Conservation (phyloP, 92 coral and sea anemone species). For the Diadumene lineata region DNA sequence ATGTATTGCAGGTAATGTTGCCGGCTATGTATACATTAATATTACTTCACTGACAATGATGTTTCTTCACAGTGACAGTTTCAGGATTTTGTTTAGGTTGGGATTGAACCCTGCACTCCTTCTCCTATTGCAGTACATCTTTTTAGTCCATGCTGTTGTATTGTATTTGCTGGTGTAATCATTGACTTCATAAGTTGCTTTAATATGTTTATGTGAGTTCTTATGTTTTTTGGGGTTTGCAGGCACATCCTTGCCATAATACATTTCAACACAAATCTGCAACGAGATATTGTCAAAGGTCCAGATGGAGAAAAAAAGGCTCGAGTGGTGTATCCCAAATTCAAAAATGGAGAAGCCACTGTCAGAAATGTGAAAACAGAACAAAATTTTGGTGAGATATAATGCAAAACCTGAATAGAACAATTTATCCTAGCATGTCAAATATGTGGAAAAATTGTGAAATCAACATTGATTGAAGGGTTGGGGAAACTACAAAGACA, state of each 20-base stretch:
- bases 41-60: background rate
- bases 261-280: slow-evolving; percentile 7
- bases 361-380: slow-evolving; percentile 38
- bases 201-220: background rate
- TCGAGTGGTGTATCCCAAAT: slow-evolving; percentile 31
- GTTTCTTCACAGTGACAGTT: background rate
- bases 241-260: slow-evolving; percentile 10
- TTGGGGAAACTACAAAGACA: no score
- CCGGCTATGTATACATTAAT: background rate
- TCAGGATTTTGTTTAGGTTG: background rate
- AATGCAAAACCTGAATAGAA: no score
- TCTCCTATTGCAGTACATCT: no score
- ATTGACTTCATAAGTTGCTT: background rate
- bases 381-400: slow-evolving; percentile 45
- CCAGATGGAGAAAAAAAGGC: slow-evolving; percentile 29
- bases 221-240: background rate
- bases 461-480: background rate
- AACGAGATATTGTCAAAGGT: slow-evolving; percentile 2
- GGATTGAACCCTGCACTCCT: no score
- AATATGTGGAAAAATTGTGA: background rate
- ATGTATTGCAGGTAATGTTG: slow-evolving; percentile 45
- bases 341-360: slow-evolving; percentile 46
- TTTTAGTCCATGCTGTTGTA: background rate
- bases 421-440: background rate
- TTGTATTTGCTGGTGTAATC: background rate